Evolutionary conservation across 1,140 invertebrate species (phyloP), one percentile per base, ranked within the genome.

Genomic region (Agrypnia vestita): DNA sequence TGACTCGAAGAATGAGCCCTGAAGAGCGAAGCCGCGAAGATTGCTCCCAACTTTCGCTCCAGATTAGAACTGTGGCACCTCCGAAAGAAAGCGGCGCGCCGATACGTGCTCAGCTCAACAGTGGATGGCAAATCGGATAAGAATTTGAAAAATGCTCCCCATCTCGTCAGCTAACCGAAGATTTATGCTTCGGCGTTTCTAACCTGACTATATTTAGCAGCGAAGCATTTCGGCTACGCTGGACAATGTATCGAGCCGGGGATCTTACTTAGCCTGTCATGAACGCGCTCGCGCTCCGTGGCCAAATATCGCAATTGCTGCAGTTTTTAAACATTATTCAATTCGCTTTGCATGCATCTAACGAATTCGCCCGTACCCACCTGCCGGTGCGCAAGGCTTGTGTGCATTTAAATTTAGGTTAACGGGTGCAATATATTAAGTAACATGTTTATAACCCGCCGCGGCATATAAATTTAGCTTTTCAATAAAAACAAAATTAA

Each of bases 91-190:
- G 73, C 51, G 75, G 59, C 46, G 15, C 49, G 77, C 56, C 49
- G 59, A 59, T 56, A 56, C 80, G 76, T 78, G 81, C 69, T 64
- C 74, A 59, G 74, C 75, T 79, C 53, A 56, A 71, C 77, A 71
- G 77, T 82, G 78, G 81, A 73, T 74, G 72, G 73, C 72, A 74
- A 78, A 82, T 82, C 81, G 78, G 81, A 82, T 82, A 82, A 82
- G 81, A 80, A 82, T 82, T 80, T 82, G 81, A 82, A 80, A 82
- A 82, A 82, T 82, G 78, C 75, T 77, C 81, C 73, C 78, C 81
- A 74, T 82, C 81, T 82, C 77, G 76, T 76, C 79, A 76, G 76
- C 77, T 69, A 67, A 78, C 56, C 67, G 72, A 80, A 82, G 81
- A 82, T 82, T 80, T 82, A 82, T 76, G 78, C 75, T 77, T 72